These are phyloP conservation scores for Chouioia cunea DNA, from an alignment of 2,888 invertebrate species.

Conservation along the genomic window DNA sequence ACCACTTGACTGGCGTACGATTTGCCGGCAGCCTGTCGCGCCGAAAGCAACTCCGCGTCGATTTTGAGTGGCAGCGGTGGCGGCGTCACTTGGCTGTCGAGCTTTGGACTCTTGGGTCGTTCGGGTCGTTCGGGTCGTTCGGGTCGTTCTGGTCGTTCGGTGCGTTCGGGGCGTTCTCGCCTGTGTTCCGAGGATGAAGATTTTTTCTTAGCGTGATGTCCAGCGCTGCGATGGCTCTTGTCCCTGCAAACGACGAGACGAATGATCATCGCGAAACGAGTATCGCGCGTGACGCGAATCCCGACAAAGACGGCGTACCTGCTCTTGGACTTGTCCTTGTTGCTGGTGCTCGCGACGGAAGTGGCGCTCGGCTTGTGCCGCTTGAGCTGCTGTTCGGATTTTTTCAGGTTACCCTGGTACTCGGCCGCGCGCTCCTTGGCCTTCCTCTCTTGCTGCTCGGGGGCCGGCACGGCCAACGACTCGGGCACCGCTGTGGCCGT, in stretches of 20 bases:
- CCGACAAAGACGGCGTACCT: no score
- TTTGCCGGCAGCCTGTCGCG: conserved; percentile 59
- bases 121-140: no score
- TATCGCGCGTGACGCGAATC: no score
- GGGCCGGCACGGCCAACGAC: conserved; percentile 64
- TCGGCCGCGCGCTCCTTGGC: conserved; percentile 67
- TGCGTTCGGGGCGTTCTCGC: no score
- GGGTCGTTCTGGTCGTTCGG: no score
- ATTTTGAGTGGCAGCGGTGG: conserved; percentile 20
- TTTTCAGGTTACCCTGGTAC: conserved; percentile 66
- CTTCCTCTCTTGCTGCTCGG: conserved; percentile 66
- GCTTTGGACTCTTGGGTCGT: background rate
- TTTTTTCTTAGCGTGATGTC: conserved; percentile 49
- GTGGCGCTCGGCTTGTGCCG: conserved; percentile 17
- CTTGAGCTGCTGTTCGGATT: conserved; percentile 65
- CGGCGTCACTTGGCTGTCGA: background rate
- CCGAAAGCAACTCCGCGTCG: conserved; percentile 50
- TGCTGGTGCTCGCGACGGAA: background rate
- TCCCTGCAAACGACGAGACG: conserved; percentile 27
- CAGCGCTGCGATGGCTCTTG: conserved; percentile 57
- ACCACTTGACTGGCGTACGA: conserved; percentile 65
- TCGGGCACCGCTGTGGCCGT: background rate
- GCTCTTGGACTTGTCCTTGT: background rate
- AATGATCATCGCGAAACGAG: conserved; percentile 16
- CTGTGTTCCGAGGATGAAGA: conserved; percentile 50